phyloP scores from a whole-genome alignment of 2,888 invertebrate genomes.

The Clitarchus hookeri region DNA sequence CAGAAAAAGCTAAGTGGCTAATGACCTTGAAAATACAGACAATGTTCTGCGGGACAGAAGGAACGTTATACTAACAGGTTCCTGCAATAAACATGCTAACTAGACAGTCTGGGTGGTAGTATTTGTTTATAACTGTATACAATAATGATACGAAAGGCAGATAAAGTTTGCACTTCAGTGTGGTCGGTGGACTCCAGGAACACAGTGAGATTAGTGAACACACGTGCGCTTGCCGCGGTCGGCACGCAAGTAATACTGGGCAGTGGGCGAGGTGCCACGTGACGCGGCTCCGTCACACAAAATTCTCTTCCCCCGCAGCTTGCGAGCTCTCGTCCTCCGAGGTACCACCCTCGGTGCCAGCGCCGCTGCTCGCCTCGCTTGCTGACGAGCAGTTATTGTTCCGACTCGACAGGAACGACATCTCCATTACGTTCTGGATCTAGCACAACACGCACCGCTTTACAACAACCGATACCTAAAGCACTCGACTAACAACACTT shows the following conservation, averaged over 20 bases:
- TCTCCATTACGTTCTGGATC: constrained; percentile 66
- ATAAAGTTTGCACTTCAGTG: no score
- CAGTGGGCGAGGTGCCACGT: neutral
- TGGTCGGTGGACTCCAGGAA: neutral
- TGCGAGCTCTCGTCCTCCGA: constrained; percentile 33
- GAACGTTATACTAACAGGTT: no score
- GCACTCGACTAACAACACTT: neutral
- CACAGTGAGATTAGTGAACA: neutral
- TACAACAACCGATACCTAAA: neutral
- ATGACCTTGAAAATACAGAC: no score
- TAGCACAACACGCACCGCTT: constrained; percentile 38
- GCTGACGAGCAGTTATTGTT: constrained; percentile 62
- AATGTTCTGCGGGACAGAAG: no score
- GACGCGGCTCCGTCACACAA: constrained; percentile 27
- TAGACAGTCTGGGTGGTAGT: no score
- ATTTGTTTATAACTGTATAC: no score
- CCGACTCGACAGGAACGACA: constrained; percentile 67
- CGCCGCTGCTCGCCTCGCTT: constrained; percentile 40
- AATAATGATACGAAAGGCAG: no score
- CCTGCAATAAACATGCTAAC: no score
- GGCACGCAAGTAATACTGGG: neutral
- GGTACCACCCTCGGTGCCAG: constrained; percentile 24
- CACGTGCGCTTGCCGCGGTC: neutral
- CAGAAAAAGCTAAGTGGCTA: no score
- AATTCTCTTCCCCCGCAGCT: constrained; percentile 32